Percentiles rank a stretch among this genome's conserved stretches.
phyloP scores from a whole-genome alignment of 2,888 invertebrate species.

The Mesorhabditis sp. region DNA sequence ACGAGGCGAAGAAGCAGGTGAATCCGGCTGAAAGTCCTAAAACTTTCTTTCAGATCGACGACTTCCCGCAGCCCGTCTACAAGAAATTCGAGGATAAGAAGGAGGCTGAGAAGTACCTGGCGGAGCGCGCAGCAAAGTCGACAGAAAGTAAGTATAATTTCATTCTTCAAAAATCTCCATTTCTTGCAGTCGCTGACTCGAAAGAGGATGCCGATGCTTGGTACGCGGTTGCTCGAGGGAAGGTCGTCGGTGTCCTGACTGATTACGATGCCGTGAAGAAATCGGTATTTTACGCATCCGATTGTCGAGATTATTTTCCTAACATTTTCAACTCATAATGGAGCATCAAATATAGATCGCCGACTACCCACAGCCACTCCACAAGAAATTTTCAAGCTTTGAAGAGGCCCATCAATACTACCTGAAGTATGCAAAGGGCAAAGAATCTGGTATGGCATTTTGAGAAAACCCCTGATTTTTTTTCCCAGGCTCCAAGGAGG shows the following conservation, averaged over 20 bases:
- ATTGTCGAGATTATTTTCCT: not conserved
- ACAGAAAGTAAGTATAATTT: constrained; percentile 23
- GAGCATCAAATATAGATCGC: constrained; percentile 25
- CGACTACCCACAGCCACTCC: constrained; percentile 40
- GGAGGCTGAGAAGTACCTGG: constrained; percentile 41
- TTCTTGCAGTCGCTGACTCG: not conserved
- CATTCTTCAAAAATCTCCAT: not conserved
- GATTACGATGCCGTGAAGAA: constrained; percentile 37
- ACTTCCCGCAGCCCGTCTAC: constrained; percentile 43
- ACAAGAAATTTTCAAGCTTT: constrained; percentile 38
- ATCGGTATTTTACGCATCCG: constrained; percentile 16
- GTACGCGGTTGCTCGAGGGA: constrained; percentile 44
- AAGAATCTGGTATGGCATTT: constrained; percentile 10
- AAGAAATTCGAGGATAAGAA: constrained; percentile 41
- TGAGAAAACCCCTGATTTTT: not conserved
- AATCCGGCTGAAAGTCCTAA: not conserved
- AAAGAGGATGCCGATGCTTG: constrained; percentile 24
- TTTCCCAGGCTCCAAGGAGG: not conserved
- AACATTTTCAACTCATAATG: not conserved
- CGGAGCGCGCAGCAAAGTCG: constrained; percentile 24
- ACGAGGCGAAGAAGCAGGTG: constrained; percentile 19
- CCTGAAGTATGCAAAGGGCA: constrained; percentile 34
- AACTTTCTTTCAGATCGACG: constrained; percentile 25
- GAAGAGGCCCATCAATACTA: constrained; percentile 38
- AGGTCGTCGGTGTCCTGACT: constrained; percentile 39